Percentiles rank a stretch among this genome's conserved stretches.
phyloP scores from a whole-genome alignment of 2,888 invertebrate species.

The Strigamia crassipes region DNA sequence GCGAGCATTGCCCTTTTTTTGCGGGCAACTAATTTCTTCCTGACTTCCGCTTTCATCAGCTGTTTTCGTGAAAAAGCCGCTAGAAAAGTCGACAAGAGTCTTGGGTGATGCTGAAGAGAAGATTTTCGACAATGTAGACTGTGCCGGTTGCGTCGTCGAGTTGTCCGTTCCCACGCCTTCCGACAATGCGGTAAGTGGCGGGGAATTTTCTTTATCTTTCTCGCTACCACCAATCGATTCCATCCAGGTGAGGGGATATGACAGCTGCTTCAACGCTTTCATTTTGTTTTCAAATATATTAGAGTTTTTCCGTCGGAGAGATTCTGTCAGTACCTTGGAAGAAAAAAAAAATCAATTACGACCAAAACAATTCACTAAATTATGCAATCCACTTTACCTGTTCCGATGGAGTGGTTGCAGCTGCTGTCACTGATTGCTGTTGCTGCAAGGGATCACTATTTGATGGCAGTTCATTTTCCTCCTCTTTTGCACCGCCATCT shows the following conservation, averaged over 20 bases:
- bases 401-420: conserved; percentile 43
- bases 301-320: conserved; percentile 44
- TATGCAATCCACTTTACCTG: neutral
- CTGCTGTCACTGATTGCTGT: conserved; percentile 43
- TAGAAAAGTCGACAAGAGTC: conserved; percentile 94
- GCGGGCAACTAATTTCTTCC: neutral
- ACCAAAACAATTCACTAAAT: neutral
- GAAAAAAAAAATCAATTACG: neutral
- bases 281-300: conserved; percentile 50
- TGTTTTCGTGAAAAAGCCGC: conserved; percentile 89
- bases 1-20: neutral
- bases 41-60: conserved; percentile 73
- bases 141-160: conserved; percentile 57
- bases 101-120: conserved; percentile 74
- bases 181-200: conserved; percentile 18
- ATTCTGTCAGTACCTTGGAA: conserved; percentile 44
- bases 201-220: conserved; percentile 53
- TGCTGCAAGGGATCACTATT: conserved; percentile 34
- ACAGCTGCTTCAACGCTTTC: conserved; percentile 89
- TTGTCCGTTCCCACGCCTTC: conserved; percentile 53
- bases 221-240: conserved; percentile 74
- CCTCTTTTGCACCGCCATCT: neutral
- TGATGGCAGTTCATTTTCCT: neutral
- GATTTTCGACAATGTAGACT: conserved; percentile 48
- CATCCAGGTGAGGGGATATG: conserved; percentile 90